Evolutionary conservation across 2,113 vertebrate genomes (phyloP), one percentile per base, ranked within the genome.

Genomic region (Grallaria varia): DNA sequence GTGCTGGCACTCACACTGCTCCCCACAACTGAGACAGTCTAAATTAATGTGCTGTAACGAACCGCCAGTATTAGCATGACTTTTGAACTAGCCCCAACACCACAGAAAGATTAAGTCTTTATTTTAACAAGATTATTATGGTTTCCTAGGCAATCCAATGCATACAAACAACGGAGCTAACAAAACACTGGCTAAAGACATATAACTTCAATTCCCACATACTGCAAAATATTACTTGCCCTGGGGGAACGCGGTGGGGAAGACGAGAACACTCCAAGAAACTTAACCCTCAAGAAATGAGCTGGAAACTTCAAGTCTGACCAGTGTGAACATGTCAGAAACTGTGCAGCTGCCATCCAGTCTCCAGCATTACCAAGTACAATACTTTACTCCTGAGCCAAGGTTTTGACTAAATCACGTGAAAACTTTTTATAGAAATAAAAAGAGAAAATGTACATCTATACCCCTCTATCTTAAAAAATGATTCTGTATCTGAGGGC

Each of bases 111-210:
- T 92, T 12, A 88, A 63, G 81, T 89, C 87, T 97, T 90, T 91
- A 92, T 95, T 97, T 96, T 93, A 95, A 93, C 80, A 69, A 95
- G 67, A 94, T 94, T 93, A 67, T 94, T 76, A 93, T 81, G 75
- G 89, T 95, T 96, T 97, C 94, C 93, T 63, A 92, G 89, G 94
- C 90, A 85, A 97, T 96, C 77, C 89, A 87, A 50, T 33, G 76
- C 93, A 93, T 47, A 93, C 76, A 97, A 97, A 96, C 93, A 97
- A 85, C 53, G 74, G 83, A 59, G 87, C 71, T 87, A 97, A 84
- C 67, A 89, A 87, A 94, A 93, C 49, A 91, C 1, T 12, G 71
- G 58, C 60, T 91, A 30, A 86, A 94, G 93, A 93, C 47, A 1
- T 59, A 90, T 84, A 83, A 44, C 89, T 93, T 58, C 83, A 45